Evolutionary conservation across 2,797 vertebrate genomes (phyloP).

Genomic region (Liparis tanakae): DNA sequence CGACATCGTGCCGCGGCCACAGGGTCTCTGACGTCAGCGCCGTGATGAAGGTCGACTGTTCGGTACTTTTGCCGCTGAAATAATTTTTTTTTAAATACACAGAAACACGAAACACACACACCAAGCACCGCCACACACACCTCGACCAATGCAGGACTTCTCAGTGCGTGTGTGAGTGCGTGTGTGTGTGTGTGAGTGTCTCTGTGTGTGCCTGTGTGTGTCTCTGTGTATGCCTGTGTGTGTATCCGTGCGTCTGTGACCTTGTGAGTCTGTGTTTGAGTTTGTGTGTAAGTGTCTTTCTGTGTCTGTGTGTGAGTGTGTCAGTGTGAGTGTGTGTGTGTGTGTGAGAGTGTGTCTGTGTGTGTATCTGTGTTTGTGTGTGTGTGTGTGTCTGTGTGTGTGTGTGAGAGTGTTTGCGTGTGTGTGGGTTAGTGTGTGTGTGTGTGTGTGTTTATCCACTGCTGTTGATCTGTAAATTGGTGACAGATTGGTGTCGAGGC

Average conservation of each 20-base stretch:
- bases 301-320: too few relatives aligned
- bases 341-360: too few relatives aligned
- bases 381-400: constrained; percentile 20
- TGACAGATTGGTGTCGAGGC: constrained; percentile 73
- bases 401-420: constrained; percentile 19
- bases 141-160: constrained; percentile 36
- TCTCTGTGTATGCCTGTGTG: constrained; percentile 22
- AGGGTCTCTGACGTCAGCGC: neutral
- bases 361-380: too few relatives aligned
- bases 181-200: constrained; percentile 36
- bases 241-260: constrained; percentile 16
- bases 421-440: constrained; percentile 11
- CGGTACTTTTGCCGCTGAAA: neutral
- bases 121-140: constrained; percentile 35
- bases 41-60: neutral
- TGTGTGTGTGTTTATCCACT: constrained; percentile 46
- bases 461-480: constrained; percentile 72
- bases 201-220: constrained; percentile 15
- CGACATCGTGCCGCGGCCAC: constrained; percentile 3
- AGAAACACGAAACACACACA: constrained; percentile 29
- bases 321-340: too few relatives aligned
- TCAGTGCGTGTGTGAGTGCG: constrained; percentile 14
- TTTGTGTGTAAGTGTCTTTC: too few relatives aligned
- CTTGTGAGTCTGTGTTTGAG: too few relatives aligned
- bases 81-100: constrained; percentile 3